Evolutionary conservation across 2,888 invertebrate genomes (phyloP), one percentile per base, ranked within the genome.

Genomic region (Epinotia brunnichana): DNA sequence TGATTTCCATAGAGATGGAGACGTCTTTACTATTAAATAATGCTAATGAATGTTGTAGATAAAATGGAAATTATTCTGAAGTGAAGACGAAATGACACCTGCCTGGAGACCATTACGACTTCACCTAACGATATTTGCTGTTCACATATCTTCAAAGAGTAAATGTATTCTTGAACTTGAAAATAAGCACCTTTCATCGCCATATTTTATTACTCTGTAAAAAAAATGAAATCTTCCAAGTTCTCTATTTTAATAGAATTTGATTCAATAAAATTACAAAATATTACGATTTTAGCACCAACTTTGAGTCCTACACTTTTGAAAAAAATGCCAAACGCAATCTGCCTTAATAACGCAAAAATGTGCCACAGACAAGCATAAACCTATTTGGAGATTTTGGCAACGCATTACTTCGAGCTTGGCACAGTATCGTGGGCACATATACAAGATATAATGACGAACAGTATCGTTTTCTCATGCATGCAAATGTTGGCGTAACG

Each of bases 401-500:
- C 72, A 72, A 72, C 61, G 39, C 68, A 56, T 60, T 67, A 66
- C 21, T 62, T 51, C 11, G 21, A 51, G 68, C 56, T 72, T 72
- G 72, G 72, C 72, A 72, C 66, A 60, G 53, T 60, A 67, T 56
- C 70, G 71, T 53, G 66, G 41, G 59, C 35, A 44, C 60, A 71
- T 71, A 67, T 71, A 71, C 66, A 60, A 71, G 66, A 71, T 71
- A 71, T 71, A 71, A n/a, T 66, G 66, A 59, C 60, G 60, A 41
- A 66, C 13, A 48, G 54, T 67, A 72, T 67, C 72, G 72, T 68
- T 72, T 68, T 68, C 72, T 68, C 72, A 72, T 72, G 72, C 72
- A 72, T 72, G 72, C 68, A 72, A 72, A 72, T 72, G 62, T 68
- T 48, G 44, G 48, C 67, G 72, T 68, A 57, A 51, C 39, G 68